A percentile compares a stretch with the other conserved stretches of the same genome.
Evolutionary conservation across 2,797 vertebrate species (phyloP).

Genomic region (Knipowitschia caucasica): DNA sequence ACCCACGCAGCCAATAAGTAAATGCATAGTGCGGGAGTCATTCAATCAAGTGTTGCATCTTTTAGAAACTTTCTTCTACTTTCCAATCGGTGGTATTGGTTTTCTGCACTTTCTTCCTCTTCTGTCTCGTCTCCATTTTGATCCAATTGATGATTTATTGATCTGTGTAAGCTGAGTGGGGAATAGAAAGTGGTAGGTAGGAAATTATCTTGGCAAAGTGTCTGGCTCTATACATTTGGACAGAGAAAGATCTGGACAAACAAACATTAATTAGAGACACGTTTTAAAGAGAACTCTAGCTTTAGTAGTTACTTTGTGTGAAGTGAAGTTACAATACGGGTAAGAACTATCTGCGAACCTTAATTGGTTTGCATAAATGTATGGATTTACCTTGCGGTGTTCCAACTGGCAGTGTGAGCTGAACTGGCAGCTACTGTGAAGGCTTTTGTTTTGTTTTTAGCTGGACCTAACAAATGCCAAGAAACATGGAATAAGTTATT

Average conservation of each 20-base stretch:
- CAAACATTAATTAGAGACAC: slow-evolving; percentile 7
- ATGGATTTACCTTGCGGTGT: neutral
- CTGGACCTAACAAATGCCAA: slow-evolving; percentile 38
- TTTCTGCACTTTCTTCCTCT: slow-evolving; percentile 5
- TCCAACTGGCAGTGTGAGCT: slow-evolving; percentile 23
- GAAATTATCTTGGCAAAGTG: slow-evolving; percentile 46
- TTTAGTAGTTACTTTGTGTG: neutral
- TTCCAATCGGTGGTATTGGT: slow-evolving; percentile 4
- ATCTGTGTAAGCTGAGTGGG: slow-evolving; percentile 49
- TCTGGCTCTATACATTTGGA: slow-evolving; percentile 32
- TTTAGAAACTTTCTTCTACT: neutral
- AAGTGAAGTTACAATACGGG: neutral
- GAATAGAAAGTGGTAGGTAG: slow-evolving; percentile 52
- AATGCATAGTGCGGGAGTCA: neutral
- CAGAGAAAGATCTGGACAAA: slow-evolving; percentile 20
- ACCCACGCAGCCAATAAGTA: neutral
- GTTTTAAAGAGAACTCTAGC: neutral
- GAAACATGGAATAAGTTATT: slow-evolving; percentile 19
- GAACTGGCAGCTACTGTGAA: slow-evolving; percentile 39
- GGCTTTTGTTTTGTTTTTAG: slow-evolving; percentile 44
- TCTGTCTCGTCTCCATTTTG: slow-evolving; percentile 37
- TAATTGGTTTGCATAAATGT: neutral
- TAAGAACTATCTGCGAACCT: neutral
- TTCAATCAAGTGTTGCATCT: slow-evolving; percentile 2
- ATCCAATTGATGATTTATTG: slow-evolving; percentile 63